A percentile compares a stretch with the other conserved stretches of the same genome.
Conservation (phyloP, 2,797 vertebrate species). For the Accipiter badius region DNA sequence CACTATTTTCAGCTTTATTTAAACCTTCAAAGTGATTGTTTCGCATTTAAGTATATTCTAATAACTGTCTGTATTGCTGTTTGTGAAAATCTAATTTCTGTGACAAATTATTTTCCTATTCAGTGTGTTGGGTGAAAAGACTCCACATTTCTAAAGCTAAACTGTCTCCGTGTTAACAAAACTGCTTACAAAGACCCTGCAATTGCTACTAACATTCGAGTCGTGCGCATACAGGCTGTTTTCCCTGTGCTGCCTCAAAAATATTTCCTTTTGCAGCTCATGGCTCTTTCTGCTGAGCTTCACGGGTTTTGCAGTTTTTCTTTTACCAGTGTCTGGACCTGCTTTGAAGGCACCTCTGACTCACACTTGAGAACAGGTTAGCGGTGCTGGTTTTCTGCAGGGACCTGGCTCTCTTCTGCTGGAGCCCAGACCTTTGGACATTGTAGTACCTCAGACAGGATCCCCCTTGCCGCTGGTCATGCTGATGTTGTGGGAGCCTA, state of each 20-base stretch:
- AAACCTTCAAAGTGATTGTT: neutral
- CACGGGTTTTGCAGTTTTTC: neutral
- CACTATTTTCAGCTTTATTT: neutral
- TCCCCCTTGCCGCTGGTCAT: no score
- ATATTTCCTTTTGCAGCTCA: neutral
- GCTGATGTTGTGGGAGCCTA: neutral
- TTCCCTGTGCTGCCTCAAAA: neutral
- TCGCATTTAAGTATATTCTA: neutral
- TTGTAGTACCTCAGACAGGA: neutral
- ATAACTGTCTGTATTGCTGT: neutral
- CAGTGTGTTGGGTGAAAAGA: neutral
- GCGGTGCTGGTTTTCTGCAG: neutral
- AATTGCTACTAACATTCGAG: neutral
- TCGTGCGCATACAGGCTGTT: fast-evolving
- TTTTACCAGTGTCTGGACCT: neutral
- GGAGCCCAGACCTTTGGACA: neutral
- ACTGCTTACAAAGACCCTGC: neutral
- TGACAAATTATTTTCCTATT: neutral
- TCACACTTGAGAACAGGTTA: neutral
- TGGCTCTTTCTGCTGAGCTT: neutral
- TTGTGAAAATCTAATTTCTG: neutral
- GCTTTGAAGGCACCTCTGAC: neutral
- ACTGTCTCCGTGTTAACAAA: neutral
- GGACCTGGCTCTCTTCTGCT: neutral
- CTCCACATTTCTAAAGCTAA: neutral